These are phyloP conservation scores for Centrocercus urophasianus DNA, from an alignment of 2,113 vertebrate species.

Conservation along the genomic window DNA sequence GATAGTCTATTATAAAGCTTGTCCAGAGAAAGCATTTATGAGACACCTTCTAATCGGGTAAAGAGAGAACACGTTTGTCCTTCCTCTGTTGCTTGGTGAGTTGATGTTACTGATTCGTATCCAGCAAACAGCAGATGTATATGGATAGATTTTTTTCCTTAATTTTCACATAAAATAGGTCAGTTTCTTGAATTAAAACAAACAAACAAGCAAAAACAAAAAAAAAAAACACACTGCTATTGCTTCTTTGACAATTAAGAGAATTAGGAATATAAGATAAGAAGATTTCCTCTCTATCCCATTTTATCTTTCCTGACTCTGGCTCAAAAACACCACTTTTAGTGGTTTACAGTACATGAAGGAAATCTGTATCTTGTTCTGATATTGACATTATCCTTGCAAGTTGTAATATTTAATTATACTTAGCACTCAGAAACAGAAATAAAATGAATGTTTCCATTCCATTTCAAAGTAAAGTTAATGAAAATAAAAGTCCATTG, in stretches of 20 bases:
- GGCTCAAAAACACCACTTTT: neutral
- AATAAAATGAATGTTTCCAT: slow-evolving; percentile 13
- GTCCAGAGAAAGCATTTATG: slow-evolving; percentile 38
- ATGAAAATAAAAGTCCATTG: neutral
- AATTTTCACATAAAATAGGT: neutral
- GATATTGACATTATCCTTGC: neutral
- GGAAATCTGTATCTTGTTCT: slow-evolving; percentile 8
- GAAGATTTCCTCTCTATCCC: neutral
- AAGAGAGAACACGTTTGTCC: slow-evolving; percentile 23
- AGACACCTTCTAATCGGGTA: slow-evolving; percentile 50
- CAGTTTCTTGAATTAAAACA: neutral
- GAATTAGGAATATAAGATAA: neutral
- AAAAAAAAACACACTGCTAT: neutral
- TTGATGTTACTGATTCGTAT: neutral
- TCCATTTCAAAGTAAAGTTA: slow-evolving; percentile 37
- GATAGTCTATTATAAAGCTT: slow-evolving; percentile 59
- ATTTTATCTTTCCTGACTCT: neutral
- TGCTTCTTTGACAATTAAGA: neutral
- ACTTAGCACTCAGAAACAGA: neutral
- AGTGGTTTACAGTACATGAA: neutral
- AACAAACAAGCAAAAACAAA: neutral
- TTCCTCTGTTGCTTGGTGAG: slow-evolving; percentile 37
- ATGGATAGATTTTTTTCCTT: neutral
- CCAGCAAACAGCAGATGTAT: neutral
- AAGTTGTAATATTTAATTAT: slow-evolving; percentile 17